phyloP scores from a whole-genome alignment of 2,113 vertebrate genomes.

The Capreolus pygargus region DNA sequence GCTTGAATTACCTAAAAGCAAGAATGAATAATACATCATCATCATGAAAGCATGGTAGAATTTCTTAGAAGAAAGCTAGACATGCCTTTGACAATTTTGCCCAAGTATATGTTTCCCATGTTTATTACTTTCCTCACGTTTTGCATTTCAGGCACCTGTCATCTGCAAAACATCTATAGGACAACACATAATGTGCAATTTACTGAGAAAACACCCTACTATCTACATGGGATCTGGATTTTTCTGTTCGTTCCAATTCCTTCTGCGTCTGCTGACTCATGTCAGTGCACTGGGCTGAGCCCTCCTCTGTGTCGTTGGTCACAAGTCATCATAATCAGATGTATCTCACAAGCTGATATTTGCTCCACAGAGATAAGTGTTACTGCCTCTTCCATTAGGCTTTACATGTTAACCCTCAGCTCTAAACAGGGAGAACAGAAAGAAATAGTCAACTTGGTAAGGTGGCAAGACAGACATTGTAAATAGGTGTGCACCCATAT shows the following conservation, averaged over 20 bases:
- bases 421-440: not conserved
- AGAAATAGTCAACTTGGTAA: not conserved
- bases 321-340: not conserved
- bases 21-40: too few species aligned
- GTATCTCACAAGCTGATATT: not conserved
- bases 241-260: not conserved
- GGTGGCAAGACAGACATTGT: not conserved
- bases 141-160: too few species aligned
- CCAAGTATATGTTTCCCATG: not conserved
- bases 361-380: too few species aligned
- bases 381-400: not conserved
- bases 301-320: not conserved
- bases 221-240: not conserved
- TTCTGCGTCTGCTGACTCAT: not conserved
- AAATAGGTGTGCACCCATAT: not conserved
- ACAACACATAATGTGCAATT: not conserved
- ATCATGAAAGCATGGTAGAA: too few species aligned
- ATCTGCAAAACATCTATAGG: too few species aligned
- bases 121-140: not conserved
- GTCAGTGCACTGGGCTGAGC: not conserved
- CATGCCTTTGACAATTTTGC: too few species aligned
- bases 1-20: too few species aligned
- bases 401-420: not conserved
- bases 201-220: not conserved
- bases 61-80: too few species aligned